Evolutionary conservation across 53 echinoderm and acorn worm genomes (phyloP), one percentile per base, ranked within the genome.

Genomic region (Arbacia lixula): DNA sequence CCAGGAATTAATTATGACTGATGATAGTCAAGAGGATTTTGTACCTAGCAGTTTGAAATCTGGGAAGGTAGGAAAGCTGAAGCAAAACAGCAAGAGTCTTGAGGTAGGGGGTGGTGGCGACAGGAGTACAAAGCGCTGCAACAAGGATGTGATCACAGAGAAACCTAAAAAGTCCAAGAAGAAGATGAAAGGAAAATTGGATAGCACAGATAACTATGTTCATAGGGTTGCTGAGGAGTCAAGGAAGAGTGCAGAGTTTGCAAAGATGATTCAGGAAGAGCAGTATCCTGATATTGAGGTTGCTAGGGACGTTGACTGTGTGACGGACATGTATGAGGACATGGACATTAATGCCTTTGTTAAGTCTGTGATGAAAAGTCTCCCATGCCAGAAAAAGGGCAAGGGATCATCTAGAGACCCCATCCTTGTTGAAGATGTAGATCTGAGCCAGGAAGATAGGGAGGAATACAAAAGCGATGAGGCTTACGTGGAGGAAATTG

Each of bases 341-440:
- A 46, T 43, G 0, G 65, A 81, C 62, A 81, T 81, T 49, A 27
- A 6, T 8, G 9, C 50, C 0, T 81, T 81, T 81, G 82, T 81
- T 33, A 81, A 81, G 50, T 81, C 82, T 16, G 64, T 81, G 28
- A 81, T 81, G 82, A 62, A 81, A 33, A 81, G 82, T 46, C 82
- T 81, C 3, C 82, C 82, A 8, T n/a, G 36, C 29, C 62, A 64
- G 10, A n/a, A 32, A 21, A 74, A 74, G 54, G 74, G 54, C 50
- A 74, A 74, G 54, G 20, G 22, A 12, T 27, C 22, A 10, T 20
- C 1, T 17, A 29, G 42, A 27, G 11, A 4, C 27, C n/a, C n/a
- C n/a, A n/a, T n/a, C n/a, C n/a, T n/a, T n/a, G n/a, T n/a, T n/a
- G n/a, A n/a, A n/a, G n/a, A n/a, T n/a, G n/a, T n/a, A n/a, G 40